Base-by-base conservation (phyloP, 1,140 invertebrate genomes). In the Neelides sp. region DNA sequence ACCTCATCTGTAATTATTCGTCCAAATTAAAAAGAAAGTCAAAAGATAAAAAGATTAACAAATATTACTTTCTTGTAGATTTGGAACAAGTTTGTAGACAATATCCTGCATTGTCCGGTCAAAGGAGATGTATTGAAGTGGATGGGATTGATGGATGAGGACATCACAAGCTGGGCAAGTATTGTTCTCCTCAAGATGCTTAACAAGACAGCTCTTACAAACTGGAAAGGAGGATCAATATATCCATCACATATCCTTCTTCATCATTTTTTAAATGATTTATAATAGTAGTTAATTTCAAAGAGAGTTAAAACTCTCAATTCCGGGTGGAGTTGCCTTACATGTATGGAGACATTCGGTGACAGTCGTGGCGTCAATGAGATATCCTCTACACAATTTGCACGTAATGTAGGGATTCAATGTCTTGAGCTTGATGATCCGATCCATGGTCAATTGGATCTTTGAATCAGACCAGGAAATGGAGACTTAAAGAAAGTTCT, bases 71-170 rank as follows among this genome's bases (percentile, higher is more conserved):
- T 86, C 82, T 71, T 93, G 87, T 56, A 94, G 72, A 64, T 90
- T 80, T 52, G 89, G 89, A 55, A 94, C 89, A 58, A 94, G 70
- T 77, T 97, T 97, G 71, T 93, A 96, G 42, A 97, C 92, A 70
- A 98, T 93, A 73, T 97, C 92, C 70, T 98, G 94, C 85, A 98
- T 89, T 51, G 92, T 97, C 61, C 93, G 76, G 71, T 98, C 94
- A 71, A 94, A 93, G 66, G 89, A 92, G 61, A 97, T 93, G 63
- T 96, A 94, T 64, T 95, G 86, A 34, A 96, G 71, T 13, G 92
- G 92, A 73, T 97, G 91, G 7, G 90, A 95, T 65, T 98, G 92
- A 69, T 98, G 92, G 61, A 97, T 95, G 36, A 95, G 88, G 64
- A 90, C 89, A 68, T 85, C 82, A 73, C 92, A 98, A 73, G 86